A percentile compares a stretch with the other conserved stretches of the same genome.
Evolutionary conservation across 2,113 vertebrate genomes (phyloP).

Genomic region (Podilymbus podiceps): DNA sequence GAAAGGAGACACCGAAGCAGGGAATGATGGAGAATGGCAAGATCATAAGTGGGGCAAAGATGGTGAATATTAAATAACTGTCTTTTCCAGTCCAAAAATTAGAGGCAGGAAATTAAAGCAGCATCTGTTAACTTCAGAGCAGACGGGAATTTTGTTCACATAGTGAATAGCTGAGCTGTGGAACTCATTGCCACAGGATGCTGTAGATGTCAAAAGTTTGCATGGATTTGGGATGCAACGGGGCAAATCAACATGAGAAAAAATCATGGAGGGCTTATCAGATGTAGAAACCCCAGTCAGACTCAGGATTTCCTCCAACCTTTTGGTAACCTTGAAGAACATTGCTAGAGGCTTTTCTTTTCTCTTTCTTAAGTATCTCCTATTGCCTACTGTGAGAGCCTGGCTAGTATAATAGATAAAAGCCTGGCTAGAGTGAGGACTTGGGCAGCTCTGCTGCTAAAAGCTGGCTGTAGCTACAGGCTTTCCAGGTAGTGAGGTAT

Average conservation of each 20-base stretch:
- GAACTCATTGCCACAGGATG: constrained; percentile 2
- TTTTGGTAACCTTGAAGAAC: not conserved
- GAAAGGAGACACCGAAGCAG: not conserved
- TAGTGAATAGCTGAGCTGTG: not conserved
- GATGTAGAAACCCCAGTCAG: not conserved
- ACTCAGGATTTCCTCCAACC: not conserved
- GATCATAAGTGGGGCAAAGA: not conserved
- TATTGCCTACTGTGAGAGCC: not conserved
- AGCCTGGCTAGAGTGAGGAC: not conserved
- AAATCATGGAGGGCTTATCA: not conserved
- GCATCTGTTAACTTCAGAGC: constrained; percentile 3
- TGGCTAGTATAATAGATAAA: not conserved
- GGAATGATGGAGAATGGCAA: not conserved
- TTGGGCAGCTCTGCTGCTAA: not conserved
- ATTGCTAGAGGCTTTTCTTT: not conserved
- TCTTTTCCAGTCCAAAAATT: not conserved
- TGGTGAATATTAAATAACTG: not conserved
- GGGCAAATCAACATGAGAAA: not conserved
- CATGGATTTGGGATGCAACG: not conserved
- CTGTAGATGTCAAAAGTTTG: not conserved
- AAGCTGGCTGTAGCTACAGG: not conserved
- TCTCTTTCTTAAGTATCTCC: not conserved
- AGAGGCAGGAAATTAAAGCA: constrained; percentile 18
- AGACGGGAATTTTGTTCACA: not conserved
- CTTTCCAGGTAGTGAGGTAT: not conserved